Evolutionary conservation across 1,140 invertebrate species (phyloP).

Genomic region (Diabrotica virgifera): DNA sequence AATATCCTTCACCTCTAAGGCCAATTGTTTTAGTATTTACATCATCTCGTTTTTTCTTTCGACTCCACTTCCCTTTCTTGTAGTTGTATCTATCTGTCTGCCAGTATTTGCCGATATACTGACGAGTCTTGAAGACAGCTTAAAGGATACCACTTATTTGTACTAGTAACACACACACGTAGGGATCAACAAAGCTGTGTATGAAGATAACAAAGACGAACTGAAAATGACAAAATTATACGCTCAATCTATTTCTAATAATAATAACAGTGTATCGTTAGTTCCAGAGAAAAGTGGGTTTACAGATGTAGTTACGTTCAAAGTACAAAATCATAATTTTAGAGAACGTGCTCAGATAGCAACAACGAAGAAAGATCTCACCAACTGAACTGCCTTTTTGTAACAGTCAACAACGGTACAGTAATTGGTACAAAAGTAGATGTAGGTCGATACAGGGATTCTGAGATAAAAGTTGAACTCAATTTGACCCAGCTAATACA

Average conservation of each 20-base stretch:
- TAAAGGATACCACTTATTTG: conserved; percentile 7
- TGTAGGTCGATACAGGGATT: not conserved
- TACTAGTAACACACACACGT: conserved; percentile 5
- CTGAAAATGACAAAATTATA: not conserved
- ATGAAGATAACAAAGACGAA: not conserved
- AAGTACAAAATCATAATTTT: not conserved
- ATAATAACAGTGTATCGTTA: not conserved
- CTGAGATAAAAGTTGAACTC: not conserved
- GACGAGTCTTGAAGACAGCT: not conserved
- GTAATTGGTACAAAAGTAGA: not conserved
- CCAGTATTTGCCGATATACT: conserved; percentile 7
- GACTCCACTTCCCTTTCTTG: too few species aligned
- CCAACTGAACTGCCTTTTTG: conserved; percentile 12
- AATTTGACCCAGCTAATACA: conserved; percentile 1
- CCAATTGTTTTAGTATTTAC: too few species aligned
- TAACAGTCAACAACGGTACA: conserved; percentile 9
- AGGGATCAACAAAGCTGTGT: conserved; percentile 12
- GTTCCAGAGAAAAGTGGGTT: not conserved
- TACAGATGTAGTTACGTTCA: conserved; percentile 1
- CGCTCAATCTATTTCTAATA: not conserved
- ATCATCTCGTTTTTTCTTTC: too few species aligned
- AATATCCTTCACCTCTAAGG: too few species aligned
- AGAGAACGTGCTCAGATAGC: not conserved
- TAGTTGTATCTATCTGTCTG: too few species aligned
- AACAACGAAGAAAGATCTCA: not conserved